Base-by-base conservation (phyloP, 2,888 invertebrate genomes). In the Busseola fusca region DNA sequence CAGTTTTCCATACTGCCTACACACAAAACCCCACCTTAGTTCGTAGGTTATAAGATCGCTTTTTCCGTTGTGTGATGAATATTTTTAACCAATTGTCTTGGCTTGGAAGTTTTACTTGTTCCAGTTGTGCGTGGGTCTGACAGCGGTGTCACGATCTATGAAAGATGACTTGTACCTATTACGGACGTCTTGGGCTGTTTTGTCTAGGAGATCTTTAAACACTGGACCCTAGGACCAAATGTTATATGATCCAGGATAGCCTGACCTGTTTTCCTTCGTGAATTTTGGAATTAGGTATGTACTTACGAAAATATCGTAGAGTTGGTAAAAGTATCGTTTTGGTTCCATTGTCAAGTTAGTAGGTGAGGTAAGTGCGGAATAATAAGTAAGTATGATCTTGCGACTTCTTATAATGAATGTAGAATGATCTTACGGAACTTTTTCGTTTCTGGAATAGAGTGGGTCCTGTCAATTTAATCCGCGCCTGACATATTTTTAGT, bases 1-100 rank as follows among this genome's bases (percentile, higher is more conserved):
- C 65, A 76, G 59, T 77, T 79, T 73, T 68, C 67, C 56, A 37
- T 10, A 42, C 14, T 7, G 1, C 30, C 10, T 9, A n/a, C 63
- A 64, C 12, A 50, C 21, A 54, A 76, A 69, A 73, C 40, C 12
- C n/a, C 10, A 50, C 62, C 48, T 25, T 82, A 45, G 42, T 5
- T 0, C 1, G 1, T 3, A 14, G 48, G 12, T 12, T 5, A 57
- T 64, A 80, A 67, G 66, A 80, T 59, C 30, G 21, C n/a, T 34
- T 7, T 68, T 69, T 84, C 37, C 25, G 7, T 4, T 66, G 62
- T 25, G 9, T 30, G 9, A 10, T 6, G 12, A 64, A 66, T 74
- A 84, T 84, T 83, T 82, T 84, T 82, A 80, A 80, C 65, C 82
- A 84, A 84, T 84, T 80, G 82, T 80, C 82, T 82, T 80, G 69